Base-by-base conservation (phyloP, 2,113 vertebrate genomes). In the Chaenocephalus aceratus region DNA sequence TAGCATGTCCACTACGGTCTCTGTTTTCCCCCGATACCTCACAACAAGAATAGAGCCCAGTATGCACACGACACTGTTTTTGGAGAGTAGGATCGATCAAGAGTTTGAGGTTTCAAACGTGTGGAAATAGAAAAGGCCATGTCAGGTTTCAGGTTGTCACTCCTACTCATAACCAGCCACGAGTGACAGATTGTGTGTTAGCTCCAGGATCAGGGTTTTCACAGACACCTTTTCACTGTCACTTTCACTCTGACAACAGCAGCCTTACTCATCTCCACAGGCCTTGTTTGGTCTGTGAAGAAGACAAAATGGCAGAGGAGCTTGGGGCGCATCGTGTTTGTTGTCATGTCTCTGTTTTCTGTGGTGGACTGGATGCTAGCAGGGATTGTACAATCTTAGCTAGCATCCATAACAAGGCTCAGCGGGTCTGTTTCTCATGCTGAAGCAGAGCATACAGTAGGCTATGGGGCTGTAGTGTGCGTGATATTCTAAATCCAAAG, bases 211-310 rank as follows among this genome's bases (percentile, higher is more conserved):
- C 46, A 8, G 65, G 26, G 12, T 9, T 46, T 53, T 16, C 48
- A 26, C 10, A 26, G 82, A 74, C 77, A 81, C 72, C 77, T 82
- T 83, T 86, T 80, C 71, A 14, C 60, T 76, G 82, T 90, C 82
- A 56, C 34, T 57, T 41, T 41, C 36, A 41, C 52, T 57, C 63
- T 75, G 66, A 75, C 77, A 63, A 67, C 58, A 63, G 49, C 78
- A 75, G 66, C 52, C 86, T 84, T 59, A 45, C 49, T 80, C 75
- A 59, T 51, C 73, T 49, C 36, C 26, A 49, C 16, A 51, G 61
- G 77, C 51, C 53, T 72, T 8, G 46, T 59, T 77, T 2, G 7
- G 12, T 60, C 53, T 65, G 62, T 36, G 41, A n/a, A 48, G 66
- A 7, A 49, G 48, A 44, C 68, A 69, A 80, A 59, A 72, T 63